Evolutionary conservation across 1,140 invertebrate species (phyloP).

Genomic region (Danaus plexippus): DNA sequence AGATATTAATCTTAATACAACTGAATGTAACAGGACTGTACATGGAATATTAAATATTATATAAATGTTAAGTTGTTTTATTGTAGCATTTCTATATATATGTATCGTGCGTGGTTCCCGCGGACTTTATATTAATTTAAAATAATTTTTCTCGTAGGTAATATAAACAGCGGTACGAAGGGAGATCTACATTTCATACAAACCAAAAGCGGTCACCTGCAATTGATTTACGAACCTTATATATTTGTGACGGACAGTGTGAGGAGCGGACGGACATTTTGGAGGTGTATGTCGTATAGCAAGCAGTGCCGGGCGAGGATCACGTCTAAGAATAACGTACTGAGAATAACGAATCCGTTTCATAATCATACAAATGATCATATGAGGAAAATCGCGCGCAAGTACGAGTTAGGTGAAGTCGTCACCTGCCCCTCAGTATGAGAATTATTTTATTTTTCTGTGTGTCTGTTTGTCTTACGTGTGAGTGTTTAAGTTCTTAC

Average conservation of each 20-base stretch:
- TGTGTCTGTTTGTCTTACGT: constrained; percentile 13
- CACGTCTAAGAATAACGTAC: constrained; percentile 60
- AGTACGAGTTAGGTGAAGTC: constrained; percentile 60
- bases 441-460: constrained; percentile 6
- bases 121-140: too few species aligned
- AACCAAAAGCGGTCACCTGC: constrained; percentile 62
- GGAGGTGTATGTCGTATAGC: constrained; percentile 64
- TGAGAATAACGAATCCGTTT: constrained; percentile 55
- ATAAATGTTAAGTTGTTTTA: too few species aligned
- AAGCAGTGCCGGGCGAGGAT: constrained; percentile 60
- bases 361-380: constrained; percentile 59
- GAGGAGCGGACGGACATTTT: constrained; percentile 61
- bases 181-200: constrained; percentile 64
- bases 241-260: constrained; percentile 67
- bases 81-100: too few species aligned
- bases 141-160: constrained; percentile 17
- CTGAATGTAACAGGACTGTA: too few species aligned
- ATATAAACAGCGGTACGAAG: constrained; percentile 40
- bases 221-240: constrained; percentile 61
- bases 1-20: too few species aligned
- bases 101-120: too few species aligned
- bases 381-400: constrained; percentile 52
- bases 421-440: constrained; percentile 59
- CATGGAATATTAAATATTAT: too few species aligned
- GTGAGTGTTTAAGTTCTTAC: constrained; percentile 21